Evolutionary conservation across 2,797 vertebrate species (phyloP), one percentile per base, ranked within the genome.

Genomic region (Acanthurus tractus): DNA sequence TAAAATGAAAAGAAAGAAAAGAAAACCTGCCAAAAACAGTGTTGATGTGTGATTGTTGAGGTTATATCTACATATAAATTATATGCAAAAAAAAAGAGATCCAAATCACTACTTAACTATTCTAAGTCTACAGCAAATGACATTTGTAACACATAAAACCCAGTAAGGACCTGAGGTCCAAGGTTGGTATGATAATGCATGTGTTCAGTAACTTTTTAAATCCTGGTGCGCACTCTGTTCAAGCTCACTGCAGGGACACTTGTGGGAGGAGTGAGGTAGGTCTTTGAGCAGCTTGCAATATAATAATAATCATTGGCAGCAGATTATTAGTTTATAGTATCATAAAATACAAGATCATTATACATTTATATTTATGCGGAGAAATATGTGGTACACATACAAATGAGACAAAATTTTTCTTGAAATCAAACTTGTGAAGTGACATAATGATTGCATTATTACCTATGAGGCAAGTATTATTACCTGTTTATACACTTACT

Each of bases 181-280:
- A 93, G 92, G 94, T 91, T 91, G 63, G 81, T 83, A 78, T 88
- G 92, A 92, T 92, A 81, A 79, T 76, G 59, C 6, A 5, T 70
- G 70, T 63, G 73, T 84, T 86, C 63, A 62, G 65, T 72, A 74
- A 87, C 66, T 45, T 55, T 81, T 77, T 57, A 54, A 70, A 58
- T 66, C 62, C 65, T 18, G 38, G 50, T 74, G 49, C 48, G 49
- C 61, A 44, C 42, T 86, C 59, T 29, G 65, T 49, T 34, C 14
- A 22, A 53, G 55, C 72, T 63, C 63, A 48, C 64, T 79, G 67
- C 67, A 67, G 54, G 38, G 66, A 57, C 67, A 14, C 69, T 46
- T 10, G 59, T 25, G 17, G 44, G 44, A 71, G 68, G 45, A 78
- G 18, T 11, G 38, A 61, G 86, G 93, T 94, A 81, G 88, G 93